Evolutionary conservation across 2,113 vertebrate species (phyloP).

Genomic region (Sciurus niger): DNA sequence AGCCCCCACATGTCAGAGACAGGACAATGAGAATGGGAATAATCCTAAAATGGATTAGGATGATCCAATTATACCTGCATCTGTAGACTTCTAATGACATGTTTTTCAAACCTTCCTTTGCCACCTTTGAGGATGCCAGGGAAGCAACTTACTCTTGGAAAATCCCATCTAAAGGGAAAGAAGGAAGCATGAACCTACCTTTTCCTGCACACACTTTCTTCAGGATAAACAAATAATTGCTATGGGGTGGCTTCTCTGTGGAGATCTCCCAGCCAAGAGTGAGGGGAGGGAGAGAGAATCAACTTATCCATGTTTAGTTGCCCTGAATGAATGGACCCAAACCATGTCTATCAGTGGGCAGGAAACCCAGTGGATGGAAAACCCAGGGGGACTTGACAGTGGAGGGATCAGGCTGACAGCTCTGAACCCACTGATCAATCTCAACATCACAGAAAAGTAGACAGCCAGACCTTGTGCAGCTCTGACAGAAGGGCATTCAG

Average conservation of each 20-base stretch:
- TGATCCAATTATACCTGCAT: no score
- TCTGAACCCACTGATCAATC: neutral
- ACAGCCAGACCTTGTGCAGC: neutral
- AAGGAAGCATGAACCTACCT: neutral
- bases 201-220: conserved; percentile 42
- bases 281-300: neutral
- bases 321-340: neutral
- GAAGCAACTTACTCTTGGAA: conserved; percentile 44
- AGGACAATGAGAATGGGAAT: neutral
- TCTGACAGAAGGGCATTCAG: neutral
- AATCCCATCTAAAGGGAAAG: neutral
- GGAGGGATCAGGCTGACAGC: neutral
- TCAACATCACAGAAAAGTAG: neutral
- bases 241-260: neutral
- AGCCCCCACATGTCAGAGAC: neutral
- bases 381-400: neutral
- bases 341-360: conserved; percentile 12
- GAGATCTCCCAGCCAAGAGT: conserved; percentile 2
- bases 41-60: neutral
- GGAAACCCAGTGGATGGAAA: neutral
- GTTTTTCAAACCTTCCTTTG: neutral
- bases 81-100: neutral
- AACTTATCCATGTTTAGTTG: neutral
- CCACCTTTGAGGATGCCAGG: neutral
- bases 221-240: neutral